Base-by-base conservation (phyloP, 64 coral and sea anemone genomes). In the Dendronephthya gigantea region DNA sequence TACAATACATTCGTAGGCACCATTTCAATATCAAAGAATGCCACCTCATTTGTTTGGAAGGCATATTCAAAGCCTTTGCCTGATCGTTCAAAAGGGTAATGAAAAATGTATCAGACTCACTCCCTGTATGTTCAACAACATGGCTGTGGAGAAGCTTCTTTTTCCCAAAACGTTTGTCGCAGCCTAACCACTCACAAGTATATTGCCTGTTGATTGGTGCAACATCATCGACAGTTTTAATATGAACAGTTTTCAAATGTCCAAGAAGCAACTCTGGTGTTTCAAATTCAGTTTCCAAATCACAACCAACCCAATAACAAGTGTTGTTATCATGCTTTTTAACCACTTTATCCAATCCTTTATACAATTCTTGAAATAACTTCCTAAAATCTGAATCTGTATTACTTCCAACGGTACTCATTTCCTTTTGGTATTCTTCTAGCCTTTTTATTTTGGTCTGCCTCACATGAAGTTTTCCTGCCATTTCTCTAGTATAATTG, bases 11-110 rank as follows among this genome's bases (percentile, higher is more conserved):
- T 39, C 72, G 72, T 79, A 79, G 72, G 31, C 72, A 79, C 72
- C 72, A 79, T 33, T 79, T 79, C 72, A 79, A 79, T 36, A 79
- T 62, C 25, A 29, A 79, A 39, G 72, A 33, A 79, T 79, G 72
- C 72, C 72, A 79, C 31, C 72, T 79, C 72, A 79, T 79, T 79
- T 79, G 31, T 79, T 79, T 79, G 6, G 72, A 79, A 35, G 72
- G 72, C 29, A 35, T 79, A 29, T 79, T 79, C 22, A 79, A 79
- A 79, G 72, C 72, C 32, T 79, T 39, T 79, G 72, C 72, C 22
- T 79, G 72, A 33, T 79, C 72, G 36, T 79, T 29, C 30, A 79
- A 17, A 79, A 79, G 72, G 34, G 72, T 79, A 0, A 79, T 79
- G 72, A 79, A 79, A 79, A 79, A 79, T 8, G 72, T 79, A 39